These are phyloP conservation scores for Melanitta fusca DNA, from an alignment of 2,797 vertebrate species.

Conservation along the genomic window DNA sequence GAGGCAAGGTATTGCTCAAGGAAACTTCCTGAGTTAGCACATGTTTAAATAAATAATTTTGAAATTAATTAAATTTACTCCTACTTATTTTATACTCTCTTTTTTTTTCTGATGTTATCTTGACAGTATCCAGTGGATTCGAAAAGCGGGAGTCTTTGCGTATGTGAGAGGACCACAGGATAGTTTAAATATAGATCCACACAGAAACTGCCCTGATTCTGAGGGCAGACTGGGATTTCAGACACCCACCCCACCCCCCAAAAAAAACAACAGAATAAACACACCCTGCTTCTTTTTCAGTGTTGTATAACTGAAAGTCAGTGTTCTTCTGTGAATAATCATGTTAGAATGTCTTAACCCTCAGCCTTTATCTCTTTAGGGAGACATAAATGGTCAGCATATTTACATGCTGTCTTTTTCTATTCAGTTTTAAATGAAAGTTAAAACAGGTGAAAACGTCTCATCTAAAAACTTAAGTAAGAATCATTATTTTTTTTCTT, in stretches of 20 bases:
- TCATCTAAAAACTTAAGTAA: constrained; percentile 64
- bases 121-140: constrained; percentile 87
- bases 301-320: constrained; percentile 65
- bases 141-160: constrained; percentile 86
- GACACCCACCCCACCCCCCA: background rate
- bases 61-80: constrained; percentile 78
- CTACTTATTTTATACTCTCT: constrained; percentile 86
- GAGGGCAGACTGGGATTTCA: constrained; percentile 83
- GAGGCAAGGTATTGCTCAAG: constrained; percentile 92
- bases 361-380: constrained; percentile 71
- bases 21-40: constrained; percentile 77
- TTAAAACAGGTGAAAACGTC: constrained; percentile 56
- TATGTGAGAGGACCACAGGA: constrained; percentile 86
- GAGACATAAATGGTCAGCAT: constrained; percentile 65
- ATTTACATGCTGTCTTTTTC: constrained; percentile 56
- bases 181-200: constrained; percentile 86
- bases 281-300: constrained; percentile 78
- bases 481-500: background rate
- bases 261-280: constrained; percentile 59
- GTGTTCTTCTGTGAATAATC: constrained; percentile 56
- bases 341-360: constrained; percentile 66
- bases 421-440: constrained; percentile 53
- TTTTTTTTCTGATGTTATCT: constrained; percentile 89
- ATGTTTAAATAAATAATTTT: constrained; percentile 58
- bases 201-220: constrained; percentile 82